Percentiles rank a stretch among this genome's conserved stretches.
Conservation (phyloP, 2,888 invertebrate genomes). For the Rugalucina vietnamica region DNA sequence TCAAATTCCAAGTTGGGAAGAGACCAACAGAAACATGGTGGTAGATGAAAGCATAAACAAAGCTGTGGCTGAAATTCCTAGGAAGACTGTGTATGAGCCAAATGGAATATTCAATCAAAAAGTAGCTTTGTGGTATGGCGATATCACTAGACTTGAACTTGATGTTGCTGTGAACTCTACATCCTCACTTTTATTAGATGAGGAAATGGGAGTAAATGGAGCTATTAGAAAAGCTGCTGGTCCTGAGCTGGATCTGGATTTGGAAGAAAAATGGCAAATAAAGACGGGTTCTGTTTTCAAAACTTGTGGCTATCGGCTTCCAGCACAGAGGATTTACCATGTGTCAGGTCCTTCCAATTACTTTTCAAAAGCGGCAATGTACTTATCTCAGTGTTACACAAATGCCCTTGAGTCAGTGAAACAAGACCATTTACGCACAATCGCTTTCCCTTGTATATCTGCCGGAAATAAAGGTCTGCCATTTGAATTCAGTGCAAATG, state of each 20-base stretch:
- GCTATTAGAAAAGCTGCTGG: not conserved
- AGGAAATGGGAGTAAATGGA: not conserved
- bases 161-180: not conserved
- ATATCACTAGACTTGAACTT: not conserved
- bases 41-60: not conserved
- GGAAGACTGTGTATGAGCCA: not conserved
- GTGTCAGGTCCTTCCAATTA: not conserved
- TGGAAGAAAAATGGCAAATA: not conserved
- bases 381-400: too few species aligned
- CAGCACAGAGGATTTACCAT: not conserved
- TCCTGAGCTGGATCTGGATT: not conserved
- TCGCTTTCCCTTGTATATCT: not conserved
- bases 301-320: too few species aligned
- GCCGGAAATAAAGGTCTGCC: not conserved
- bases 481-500: not conserved
- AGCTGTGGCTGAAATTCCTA: not conserved
- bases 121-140: not conserved
- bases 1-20: not conserved
- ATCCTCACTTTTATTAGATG: not conserved
- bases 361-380: not conserved
- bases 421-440: too few species aligned
- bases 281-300: not conserved
- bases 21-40: not conserved
- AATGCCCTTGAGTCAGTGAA: too few species aligned
- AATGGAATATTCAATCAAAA: not conserved